Evolutionary conservation across 1,140 invertebrate species (phyloP).

Genomic region (Pachyrhynchus sulphureomaculatus): DNA sequence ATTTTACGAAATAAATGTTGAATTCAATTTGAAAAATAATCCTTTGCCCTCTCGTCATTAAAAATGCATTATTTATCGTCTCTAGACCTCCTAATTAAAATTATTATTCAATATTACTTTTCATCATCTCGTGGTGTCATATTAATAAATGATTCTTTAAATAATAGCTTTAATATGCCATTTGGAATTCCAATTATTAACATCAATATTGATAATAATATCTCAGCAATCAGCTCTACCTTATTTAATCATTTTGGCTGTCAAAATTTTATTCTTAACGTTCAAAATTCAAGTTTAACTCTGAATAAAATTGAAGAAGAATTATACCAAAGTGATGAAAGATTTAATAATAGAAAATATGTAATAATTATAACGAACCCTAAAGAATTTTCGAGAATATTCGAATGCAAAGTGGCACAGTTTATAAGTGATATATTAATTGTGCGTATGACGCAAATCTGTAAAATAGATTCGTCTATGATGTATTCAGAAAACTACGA

Average conservation of each 20-base stretch:
- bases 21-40: too few species aligned
- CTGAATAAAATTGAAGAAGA: not conserved
- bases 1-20: too few species aligned
- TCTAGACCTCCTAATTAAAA: too few species aligned
- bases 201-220: not conserved
- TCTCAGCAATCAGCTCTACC: not conserved
- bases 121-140: too few species aligned
- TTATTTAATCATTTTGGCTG: not conserved
- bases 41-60: too few species aligned
- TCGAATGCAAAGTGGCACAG: not conserved
- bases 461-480: not conserved
- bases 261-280: conserved; percentile 5
- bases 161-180: not conserved
- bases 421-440: not conserved
- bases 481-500: not conserved
- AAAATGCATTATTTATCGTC: too few species aligned
- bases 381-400: not conserved
- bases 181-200: not conserved
- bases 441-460: not conserved
- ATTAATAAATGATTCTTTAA: too few species aligned
- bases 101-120: too few species aligned
- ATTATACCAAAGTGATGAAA: not conserved
- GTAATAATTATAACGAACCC: not conserved
- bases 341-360: conserved; percentile 5
- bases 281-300: not conserved